These are phyloP conservation scores for Himalopsyche japonica DNA, from an alignment of 2,888 invertebrate genomes.

Conservation along the genomic window DNA sequence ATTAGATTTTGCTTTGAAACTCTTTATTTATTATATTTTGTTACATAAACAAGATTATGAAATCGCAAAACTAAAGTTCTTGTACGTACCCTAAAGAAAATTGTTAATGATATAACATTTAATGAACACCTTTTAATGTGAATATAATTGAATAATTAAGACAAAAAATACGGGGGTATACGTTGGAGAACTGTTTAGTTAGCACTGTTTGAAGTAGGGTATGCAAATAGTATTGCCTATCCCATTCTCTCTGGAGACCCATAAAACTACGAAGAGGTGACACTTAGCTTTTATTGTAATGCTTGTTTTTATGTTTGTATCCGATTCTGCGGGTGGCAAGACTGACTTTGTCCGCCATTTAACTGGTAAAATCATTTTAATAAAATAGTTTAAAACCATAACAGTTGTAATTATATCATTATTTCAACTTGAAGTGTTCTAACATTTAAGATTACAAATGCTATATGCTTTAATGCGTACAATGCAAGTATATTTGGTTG, in stretches of 20 bases:
- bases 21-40: too few relatives aligned
- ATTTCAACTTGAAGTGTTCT: background rate
- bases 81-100: too few relatives aligned
- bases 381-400: background rate
- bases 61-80: too few relatives aligned
- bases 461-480: too few relatives aligned
- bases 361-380: background rate
- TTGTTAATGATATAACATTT: too few relatives aligned
- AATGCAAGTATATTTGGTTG: too few relatives aligned
- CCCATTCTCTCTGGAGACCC: constrained; percentile 20
- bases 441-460: background rate
- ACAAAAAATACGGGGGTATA: background rate
- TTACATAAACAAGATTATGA: too few relatives aligned
- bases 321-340: constrained; percentile 10
- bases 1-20: too few relatives aligned
- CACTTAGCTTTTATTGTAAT: constrained; percentile 40
- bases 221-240: constrained; percentile 35
- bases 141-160: too few relatives aligned
- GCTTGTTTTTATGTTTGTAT: constrained; percentile 36
- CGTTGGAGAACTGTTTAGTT: background rate
- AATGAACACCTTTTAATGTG: too few relatives aligned
- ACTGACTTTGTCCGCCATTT: background rate
- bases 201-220: constrained; percentile 8
- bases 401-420: background rate
- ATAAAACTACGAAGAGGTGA: constrained; percentile 37